Evolutionary conservation across 1,140 invertebrate genomes (phyloP).

Genomic region (Drosophila lini): DNA sequence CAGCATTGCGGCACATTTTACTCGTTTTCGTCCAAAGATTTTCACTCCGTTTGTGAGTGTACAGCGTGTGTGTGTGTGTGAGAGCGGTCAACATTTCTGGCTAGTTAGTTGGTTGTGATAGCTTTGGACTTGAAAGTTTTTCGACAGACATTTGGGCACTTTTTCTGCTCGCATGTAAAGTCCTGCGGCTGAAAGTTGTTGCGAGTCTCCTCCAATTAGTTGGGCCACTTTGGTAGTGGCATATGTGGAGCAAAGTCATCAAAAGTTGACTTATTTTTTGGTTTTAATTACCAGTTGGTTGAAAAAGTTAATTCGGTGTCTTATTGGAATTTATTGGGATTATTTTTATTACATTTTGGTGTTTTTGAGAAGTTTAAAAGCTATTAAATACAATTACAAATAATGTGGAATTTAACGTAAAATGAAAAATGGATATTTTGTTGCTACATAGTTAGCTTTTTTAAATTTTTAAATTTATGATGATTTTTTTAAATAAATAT

Average conservation of each 20-base stretch:
- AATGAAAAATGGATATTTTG: too few species aligned
- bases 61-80: slow-evolving; percentile 14
- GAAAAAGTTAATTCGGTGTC: background rate
- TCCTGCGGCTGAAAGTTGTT: slow-evolving; percentile 18
- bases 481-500: too few species aligned
- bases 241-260: slow-evolving; percentile 9
- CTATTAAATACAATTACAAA: too few species aligned
- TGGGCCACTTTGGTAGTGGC: background rate
- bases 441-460: too few species aligned
- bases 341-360: too few species aligned
- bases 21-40: slow-evolving; percentile 33
- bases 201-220: slow-evolving; percentile 35
- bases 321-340: too few species aligned
- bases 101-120: slow-evolving; percentile 69
- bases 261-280: slow-evolving; percentile 1
- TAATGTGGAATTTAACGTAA: too few species aligned
- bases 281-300: background rate
- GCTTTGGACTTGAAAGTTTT: slow-evolving; percentile 49
- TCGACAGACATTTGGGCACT: slow-evolving; percentile 14
- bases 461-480: too few species aligned
- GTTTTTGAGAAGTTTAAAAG: too few species aligned
- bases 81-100: slow-evolving; percentile 66
- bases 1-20: slow-evolving; percentile 74
- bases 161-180: slow-evolving; percentile 12
- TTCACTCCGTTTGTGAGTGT: background rate